phyloP scores from a whole-genome alignment of 2,113 vertebrate species.

The Muntiacus muntjak region DNA sequence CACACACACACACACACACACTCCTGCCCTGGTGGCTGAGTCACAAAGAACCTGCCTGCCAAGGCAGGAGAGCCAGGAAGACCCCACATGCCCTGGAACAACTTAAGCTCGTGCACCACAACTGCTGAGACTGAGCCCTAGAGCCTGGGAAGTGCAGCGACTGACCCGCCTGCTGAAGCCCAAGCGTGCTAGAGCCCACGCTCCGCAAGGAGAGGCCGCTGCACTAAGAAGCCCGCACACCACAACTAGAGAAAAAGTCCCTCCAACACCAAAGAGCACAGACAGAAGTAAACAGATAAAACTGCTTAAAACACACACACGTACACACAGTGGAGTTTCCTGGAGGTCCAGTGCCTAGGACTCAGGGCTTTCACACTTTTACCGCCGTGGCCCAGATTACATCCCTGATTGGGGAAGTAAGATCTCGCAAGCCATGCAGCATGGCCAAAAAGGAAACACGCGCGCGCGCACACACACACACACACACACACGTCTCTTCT shows the following conservation, averaged over 20 bases:
- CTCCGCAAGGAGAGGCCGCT: rapidly evolving
- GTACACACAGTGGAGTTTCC: not conserved
- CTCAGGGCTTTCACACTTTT: not conserved
- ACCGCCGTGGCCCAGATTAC: not conserved
- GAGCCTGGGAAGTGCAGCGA: not conserved
- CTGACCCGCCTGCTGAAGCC: not conserved
- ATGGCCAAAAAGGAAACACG: not conserved
- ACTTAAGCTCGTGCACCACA: not conserved
- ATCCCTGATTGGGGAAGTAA: not conserved
- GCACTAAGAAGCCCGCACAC: not conserved
- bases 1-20: not conserved
- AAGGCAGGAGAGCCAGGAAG: not conserved
- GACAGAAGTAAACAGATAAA: not conserved
- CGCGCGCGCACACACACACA: rapidly evolving
- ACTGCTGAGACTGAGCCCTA: not conserved
- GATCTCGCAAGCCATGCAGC: not conserved
- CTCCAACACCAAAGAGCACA: not conserved
- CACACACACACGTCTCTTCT: not conserved
- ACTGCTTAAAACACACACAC: not conserved
- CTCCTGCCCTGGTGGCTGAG: not conserved
- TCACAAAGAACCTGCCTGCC: not conserved
- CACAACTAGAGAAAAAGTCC: not conserved
- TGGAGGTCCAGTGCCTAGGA: not conserved
- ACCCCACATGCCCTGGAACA: not conserved
- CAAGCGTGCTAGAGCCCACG: rapidly evolving